phyloP scores from a whole-genome alignment of 2,113 vertebrate genomes.

The Paralichthys olivaceus region DNA sequence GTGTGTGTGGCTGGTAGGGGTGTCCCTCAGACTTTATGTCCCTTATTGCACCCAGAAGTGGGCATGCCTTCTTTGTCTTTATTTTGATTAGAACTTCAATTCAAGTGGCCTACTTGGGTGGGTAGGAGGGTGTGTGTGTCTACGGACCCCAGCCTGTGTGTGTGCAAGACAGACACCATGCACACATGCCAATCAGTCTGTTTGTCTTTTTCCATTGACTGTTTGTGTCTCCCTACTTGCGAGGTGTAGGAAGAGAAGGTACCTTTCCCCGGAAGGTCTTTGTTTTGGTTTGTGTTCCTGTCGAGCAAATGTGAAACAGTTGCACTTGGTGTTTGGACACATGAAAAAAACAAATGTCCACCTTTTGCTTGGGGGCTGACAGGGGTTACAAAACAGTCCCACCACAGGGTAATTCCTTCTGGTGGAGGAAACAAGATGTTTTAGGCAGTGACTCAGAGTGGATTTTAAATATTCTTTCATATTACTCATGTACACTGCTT shows the following conservation, averaged over 20 bases:
- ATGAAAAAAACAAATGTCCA: conserved; percentile 66
- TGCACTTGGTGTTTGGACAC: conserved; percentile 50
- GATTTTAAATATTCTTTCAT: not conserved
- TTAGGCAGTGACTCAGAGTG: not conserved
- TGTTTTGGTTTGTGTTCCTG: conserved; percentile 46
- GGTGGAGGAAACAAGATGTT: conserved; percentile 5
- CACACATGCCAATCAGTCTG: conserved; percentile 40
- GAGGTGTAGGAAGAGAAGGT: conserved; percentile 62
- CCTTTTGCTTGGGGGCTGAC: conserved; percentile 62
- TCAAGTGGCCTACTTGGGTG: conserved; percentile 38
- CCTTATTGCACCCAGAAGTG: conserved; percentile 69
- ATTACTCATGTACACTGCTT: not conserved
- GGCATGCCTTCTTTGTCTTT: conserved; percentile 71
- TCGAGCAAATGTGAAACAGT: conserved; percentile 63
- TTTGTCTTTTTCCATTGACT: conserved; percentile 57
- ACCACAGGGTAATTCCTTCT: conserved; percentile 16
- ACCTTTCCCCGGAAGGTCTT: conserved; percentile 19
- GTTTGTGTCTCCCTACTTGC: conserved; percentile 33
- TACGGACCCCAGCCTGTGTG: conserved; percentile 8
- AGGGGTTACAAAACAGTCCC: conserved; percentile 29
- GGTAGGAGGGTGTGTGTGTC: conserved; percentile 17
- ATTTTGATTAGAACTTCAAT: conserved; percentile 76
- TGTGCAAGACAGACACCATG: conserved; percentile 4
- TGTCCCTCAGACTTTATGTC: conserved; percentile 70
- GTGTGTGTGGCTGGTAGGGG: conserved; percentile 23